Percentiles rank a stretch among this genome's conserved stretches.
These are phyloP conservation scores for Ctena decussata DNA, from an alignment of 2,888 invertebrate genomes.

Conservation along the genomic window DNA sequence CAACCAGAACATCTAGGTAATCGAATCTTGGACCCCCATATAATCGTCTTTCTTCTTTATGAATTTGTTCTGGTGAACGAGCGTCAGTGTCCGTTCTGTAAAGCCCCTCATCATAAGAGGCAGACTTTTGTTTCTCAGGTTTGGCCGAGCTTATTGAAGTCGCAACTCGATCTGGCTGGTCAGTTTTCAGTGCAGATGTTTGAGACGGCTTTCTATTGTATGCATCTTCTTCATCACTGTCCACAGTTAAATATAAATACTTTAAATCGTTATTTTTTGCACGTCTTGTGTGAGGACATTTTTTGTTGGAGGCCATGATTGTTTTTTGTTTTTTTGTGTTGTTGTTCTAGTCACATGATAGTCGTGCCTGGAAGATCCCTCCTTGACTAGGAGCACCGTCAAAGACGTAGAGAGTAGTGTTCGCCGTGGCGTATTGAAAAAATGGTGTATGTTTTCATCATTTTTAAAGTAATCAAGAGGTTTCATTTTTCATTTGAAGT, in stretches of 20 bases:
- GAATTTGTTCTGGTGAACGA: not conserved
- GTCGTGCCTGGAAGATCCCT: too few species aligned
- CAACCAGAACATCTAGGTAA: constrained; percentile 72
- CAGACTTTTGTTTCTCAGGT: not conserved
- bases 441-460: too few species aligned
- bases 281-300: constrained; percentile 54
- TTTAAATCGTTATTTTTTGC: constrained; percentile 39
- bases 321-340: too few species aligned
- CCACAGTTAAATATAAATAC: constrained; percentile 29
- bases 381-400: too few species aligned
- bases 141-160: not conserved
- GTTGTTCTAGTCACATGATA: too few species aligned
- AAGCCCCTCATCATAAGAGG: not conserved
- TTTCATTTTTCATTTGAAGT: too few species aligned
- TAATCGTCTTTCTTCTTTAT: not conserved
- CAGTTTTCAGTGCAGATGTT: constrained; percentile 1
- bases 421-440: too few species aligned
- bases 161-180: constrained; percentile 35
- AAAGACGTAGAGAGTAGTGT: too few species aligned
- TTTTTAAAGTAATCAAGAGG: too few species aligned
- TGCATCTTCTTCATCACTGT: constrained; percentile 25
- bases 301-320: constrained; percentile 66
- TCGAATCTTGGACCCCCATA: constrained; percentile 60
- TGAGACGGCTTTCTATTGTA: not conserved
- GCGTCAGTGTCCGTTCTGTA: not conserved